Evolutionary conservation across 2,888 invertebrate genomes (phyloP), one percentile per base, ranked within the genome.

Genomic region (Leptogaster cylindrica): DNA sequence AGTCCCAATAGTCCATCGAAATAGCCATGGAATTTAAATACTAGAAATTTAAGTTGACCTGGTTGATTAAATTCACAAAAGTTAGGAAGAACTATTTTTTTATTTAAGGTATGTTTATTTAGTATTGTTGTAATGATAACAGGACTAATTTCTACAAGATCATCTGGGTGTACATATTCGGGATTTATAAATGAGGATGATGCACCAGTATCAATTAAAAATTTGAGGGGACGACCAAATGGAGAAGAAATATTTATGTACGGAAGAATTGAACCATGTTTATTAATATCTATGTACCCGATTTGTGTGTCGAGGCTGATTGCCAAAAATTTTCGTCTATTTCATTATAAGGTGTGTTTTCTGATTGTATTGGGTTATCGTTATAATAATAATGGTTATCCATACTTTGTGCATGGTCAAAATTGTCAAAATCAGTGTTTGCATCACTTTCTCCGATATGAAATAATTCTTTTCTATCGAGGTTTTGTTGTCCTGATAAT

Each of bases 161-260:
- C 5, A 25, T 44, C 46, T n/a, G 61, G 63, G 7, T 33, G 55
- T 14, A 65, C 55, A 20, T 66, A 64, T 46, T 71, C 68, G 8
- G 71, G 70, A 41, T 67, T 67, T 25, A 70, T 69, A 33, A 69
- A 70, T 10, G 68, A 70, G 20, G 66, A 28, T 8, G 61, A 68
- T 33, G 65, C 66, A 23, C 65, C 68, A 36, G 66, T 68, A 33
- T 61, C 68, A 23, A 65, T 28, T 8, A 67, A 51, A 31, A 67
- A 50, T 48, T 50, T 64, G 8, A 68, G 27, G 25, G 67, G 67
- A 20, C 55, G 31, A 10, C 67, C 64, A 39, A 68, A 64, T 25
- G 68, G 68, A 25, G 68, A 68, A 39, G 68, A 68, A 18, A 68
- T 68, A 52, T 68, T 48, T 25, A 66, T 67, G 44, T 39, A 69